Conservation (phyloP, 2,797 vertebrate genomes). For the Meda fulgida region DNA sequence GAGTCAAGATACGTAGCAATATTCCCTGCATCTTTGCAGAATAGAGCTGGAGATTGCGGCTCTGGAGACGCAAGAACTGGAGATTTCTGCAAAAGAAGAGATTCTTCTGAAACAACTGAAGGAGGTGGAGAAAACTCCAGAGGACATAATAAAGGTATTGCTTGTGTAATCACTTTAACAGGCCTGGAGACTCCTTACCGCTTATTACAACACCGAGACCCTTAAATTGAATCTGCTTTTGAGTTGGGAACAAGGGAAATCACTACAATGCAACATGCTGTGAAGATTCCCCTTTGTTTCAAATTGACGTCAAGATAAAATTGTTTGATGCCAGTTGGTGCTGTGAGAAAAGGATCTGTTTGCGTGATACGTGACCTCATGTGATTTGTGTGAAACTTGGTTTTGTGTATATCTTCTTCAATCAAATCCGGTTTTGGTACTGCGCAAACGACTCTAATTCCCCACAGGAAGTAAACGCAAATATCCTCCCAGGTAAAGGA, state of each 20-base stretch:
- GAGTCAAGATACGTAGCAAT: no score
- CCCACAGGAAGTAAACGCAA: slow-evolving; percentile 86
- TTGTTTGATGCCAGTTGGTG: slow-evolving; percentile 32
- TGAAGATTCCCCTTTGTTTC: slow-evolving; percentile 1
- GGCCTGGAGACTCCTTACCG: slow-evolving; percentile 34
- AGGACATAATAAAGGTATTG: slow-evolving; percentile 93
- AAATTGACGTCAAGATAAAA: slow-evolving; percentile 25
- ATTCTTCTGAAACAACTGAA: slow-evolving; percentile 88
- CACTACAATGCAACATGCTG: not conserved
- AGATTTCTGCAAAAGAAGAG: slow-evolving; percentile 88
- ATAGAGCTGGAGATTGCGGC: slow-evolving; percentile 88
- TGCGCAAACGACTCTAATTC: slow-evolving; percentile 66
- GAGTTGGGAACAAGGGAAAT: slow-evolving; percentile 13
- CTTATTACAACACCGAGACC: not conserved
- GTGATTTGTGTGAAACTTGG: slow-evolving; percentile 15
- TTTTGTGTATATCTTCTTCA: slow-evolving; percentile 44
- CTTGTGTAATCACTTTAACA: slow-evolving; percentile 49
- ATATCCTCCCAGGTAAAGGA: slow-evolving; percentile 81
- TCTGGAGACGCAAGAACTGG: slow-evolving; percentile 87
- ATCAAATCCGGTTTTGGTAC: slow-evolving; percentile 62
- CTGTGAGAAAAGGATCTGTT: slow-evolving; percentile 20
- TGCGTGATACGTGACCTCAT: slow-evolving; percentile 17
- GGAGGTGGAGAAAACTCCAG: slow-evolving; percentile 88
- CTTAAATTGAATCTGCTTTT: slow-evolving; percentile 18
- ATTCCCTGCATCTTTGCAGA: slow-evolving; percentile 69